These are phyloP conservation scores for Calephelis nemesis DNA, from an alignment of 1,140 invertebrate genomes.

Conservation along the genomic window DNA sequence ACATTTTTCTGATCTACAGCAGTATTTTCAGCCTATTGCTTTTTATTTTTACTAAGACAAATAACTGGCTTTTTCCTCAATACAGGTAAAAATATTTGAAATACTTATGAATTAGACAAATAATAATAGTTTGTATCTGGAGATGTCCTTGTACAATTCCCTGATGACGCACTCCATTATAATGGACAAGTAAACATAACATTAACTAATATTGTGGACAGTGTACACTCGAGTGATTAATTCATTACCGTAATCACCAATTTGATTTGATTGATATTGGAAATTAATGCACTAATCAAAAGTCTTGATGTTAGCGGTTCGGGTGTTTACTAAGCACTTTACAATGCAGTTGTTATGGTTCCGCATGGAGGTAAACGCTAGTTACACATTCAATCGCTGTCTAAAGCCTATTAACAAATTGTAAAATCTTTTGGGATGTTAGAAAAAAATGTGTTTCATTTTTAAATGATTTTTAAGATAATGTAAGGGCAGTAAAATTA, in stretches of 20 bases:
- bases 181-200: constrained; percentile 30
- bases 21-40: no score
- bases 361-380: no score
- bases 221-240: constrained; percentile 4
- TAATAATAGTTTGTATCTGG: neutral
- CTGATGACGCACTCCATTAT: constrained; percentile 32
- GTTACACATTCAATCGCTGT: no score
- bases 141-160: constrained; percentile 28
- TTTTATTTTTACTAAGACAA: no score
- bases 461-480: neutral
- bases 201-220: constrained; percentile 12
- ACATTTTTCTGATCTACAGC: no score
- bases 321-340: no score
- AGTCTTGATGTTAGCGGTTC: no score
- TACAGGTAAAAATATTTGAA: neutral
- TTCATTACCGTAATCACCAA: constrained; percentile 1
- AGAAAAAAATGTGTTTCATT: neutral
- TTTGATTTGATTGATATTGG: constrained; percentile 3
- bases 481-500: no score
- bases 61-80: no score
- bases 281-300: neutral
- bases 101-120: neutral
- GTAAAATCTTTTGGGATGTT: no score
- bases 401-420: no score
- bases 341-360: no score